Base-by-base conservation (phyloP, 2,888 invertebrate species). In the Aphidoletes aphidimyza region DNA sequence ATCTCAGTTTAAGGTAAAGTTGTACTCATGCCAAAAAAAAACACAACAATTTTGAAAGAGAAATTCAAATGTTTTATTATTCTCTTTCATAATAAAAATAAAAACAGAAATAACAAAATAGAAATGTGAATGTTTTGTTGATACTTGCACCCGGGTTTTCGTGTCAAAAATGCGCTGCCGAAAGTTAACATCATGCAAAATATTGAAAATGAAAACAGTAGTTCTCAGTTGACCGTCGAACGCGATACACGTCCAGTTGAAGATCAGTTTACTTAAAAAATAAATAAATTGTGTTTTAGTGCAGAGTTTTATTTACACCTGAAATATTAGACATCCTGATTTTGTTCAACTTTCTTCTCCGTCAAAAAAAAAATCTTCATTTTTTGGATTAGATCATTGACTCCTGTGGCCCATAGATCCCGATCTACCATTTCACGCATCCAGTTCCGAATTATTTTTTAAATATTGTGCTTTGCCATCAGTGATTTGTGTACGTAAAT, bases 161-260 rank as follows among this genome's bases (percentile, higher is more conserved):
- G 11, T n/a, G 30, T 69, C 69, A 69, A 69, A 69, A 30, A n/a
- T 30, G 1, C 69, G 69, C 69, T 69, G 69, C 69, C 69, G 69
- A 69, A 69, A 69, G 69, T 30, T 69, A 14, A 69, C 69, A 69
- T 69, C 69, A 30, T 69, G 30, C 30, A 14, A 26, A 69, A 54
- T 30, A 69, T 69, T 69, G 69, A 69, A 30, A 69, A 69, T 69
- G 69, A 69, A 69, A 69, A 69, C 69, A 69, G 69, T 69, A 69
- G 69, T 69, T 30, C 69, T 30, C 69, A 69, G 69, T 69, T 69
- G 69, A 69, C 14, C 69, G 69, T 69, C 69, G 30, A 69, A 30
- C 69, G 69, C 69, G 69, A 69, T 30, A 69, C 69, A 69, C 26
- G 69, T 54, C 69, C 69, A 11, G 14, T 69, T 69, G 3, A 30